phyloP scores from a whole-genome alignment of 2,113 vertebrate species.

The Saguinus midas region DNA sequence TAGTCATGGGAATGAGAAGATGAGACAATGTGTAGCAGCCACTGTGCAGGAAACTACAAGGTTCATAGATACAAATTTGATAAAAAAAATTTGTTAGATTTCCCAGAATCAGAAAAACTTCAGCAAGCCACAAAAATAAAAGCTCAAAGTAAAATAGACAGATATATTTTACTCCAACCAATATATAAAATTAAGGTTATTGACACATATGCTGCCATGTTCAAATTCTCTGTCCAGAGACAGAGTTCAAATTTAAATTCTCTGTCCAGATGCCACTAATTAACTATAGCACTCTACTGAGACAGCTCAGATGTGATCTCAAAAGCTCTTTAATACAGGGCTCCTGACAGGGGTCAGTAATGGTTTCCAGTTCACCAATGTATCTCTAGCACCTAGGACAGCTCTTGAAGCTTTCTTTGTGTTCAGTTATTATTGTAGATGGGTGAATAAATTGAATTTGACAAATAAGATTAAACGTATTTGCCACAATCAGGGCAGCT shows the following conservation, averaged over 20 bases:
- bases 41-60: not conserved
- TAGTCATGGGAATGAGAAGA: not conserved
- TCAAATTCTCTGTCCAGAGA: not conserved
- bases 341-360: not conserved
- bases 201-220: not conserved
- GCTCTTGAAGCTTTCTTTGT: not conserved
- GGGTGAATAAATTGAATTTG: not conserved
- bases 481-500: not conserved
- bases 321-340: not conserved
- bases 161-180: not conserved
- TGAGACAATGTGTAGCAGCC: not conserved
- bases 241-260: too few relatives aligned
- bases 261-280: not conserved
- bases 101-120: not conserved
- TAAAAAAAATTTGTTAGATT: not conserved
- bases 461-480: not conserved
- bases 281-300: not conserved
- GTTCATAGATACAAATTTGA: not conserved
- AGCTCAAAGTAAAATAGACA: not conserved
- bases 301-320: not conserved
- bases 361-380: not conserved
- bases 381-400: not conserved
- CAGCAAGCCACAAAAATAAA: not conserved
- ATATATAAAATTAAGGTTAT: not conserved
- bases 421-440: not conserved